Evolutionary conservation across 2,113 vertebrate species (phyloP).

Genomic region (Amazona vittata): DNA sequence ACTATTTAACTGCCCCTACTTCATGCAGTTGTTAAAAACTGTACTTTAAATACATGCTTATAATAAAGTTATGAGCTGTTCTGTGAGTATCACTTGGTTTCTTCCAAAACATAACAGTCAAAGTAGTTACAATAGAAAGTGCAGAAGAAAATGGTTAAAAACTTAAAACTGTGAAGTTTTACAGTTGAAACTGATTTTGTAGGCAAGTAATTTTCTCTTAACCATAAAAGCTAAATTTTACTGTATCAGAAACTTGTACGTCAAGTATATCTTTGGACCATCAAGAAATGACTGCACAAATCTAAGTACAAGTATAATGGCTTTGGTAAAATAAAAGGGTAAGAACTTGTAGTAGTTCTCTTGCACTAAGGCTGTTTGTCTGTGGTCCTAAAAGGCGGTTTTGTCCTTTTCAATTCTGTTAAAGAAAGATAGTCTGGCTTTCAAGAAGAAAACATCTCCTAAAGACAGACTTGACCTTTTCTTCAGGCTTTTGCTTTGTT

Average conservation of each 20-base stretch:
- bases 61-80: background rate
- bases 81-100: background rate
- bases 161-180: background rate
- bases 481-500: background rate
- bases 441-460: background rate
- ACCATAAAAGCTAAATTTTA: background rate
- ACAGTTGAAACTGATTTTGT: background rate
- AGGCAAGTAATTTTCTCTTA: background rate
- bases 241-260: background rate
- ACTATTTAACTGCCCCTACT: background rate
- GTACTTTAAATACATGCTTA: background rate
- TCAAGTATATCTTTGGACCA: background rate
- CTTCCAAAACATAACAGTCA: background rate
- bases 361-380: background rate
- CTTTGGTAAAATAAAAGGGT: background rate
- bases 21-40: background rate
- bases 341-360: background rate
- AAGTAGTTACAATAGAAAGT: background rate
- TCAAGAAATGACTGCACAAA: background rate
- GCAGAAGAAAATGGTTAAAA: background rate
- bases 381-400: background rate
- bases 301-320: background rate
- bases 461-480: background rate
- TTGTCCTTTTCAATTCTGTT: background rate
- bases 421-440: background rate